Conservation (phyloP, 1,140 invertebrate species). For the Brachionus paranguensis region DNA sequence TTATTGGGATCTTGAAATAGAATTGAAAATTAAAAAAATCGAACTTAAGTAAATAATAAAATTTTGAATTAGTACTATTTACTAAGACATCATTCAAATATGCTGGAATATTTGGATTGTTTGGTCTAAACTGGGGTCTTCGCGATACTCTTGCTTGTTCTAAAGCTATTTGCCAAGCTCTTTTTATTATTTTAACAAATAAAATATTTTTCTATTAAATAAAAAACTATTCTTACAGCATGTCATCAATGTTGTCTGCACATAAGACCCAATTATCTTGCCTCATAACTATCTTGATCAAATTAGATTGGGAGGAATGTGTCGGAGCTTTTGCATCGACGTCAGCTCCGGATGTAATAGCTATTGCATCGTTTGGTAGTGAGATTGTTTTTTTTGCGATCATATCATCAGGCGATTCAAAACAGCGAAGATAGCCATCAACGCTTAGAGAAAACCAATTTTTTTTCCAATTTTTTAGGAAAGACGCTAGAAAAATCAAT, state of each 20-base stretch:
- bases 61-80: not conserved
- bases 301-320: not conserved
- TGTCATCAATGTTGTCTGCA: slow-evolving; percentile 33
- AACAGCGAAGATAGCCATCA: slow-evolving; percentile 17
- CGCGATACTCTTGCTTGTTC: slow-evolving; percentile 24
- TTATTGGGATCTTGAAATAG: slow-evolving; percentile 5
- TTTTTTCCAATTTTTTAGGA: slow-evolving; percentile 34
- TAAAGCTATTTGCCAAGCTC: slow-evolving; percentile 32
- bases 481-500: not conserved
- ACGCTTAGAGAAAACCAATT: slow-evolving; percentile 32
- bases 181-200: not conserved
- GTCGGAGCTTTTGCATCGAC: not conserved
- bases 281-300: slow-evolving; percentile 24
- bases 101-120: not conserved
- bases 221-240: slow-evolving; percentile 15
- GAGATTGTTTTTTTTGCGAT: slow-evolving; percentile 14
- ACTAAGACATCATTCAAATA: slow-evolving; percentile 31
- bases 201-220: not conserved
- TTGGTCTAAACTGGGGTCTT: not conserved
- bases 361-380: slow-evolving; percentile 10
- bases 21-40: not conserved
- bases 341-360: not conserved
- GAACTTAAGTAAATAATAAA: not conserved
- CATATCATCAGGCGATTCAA: not conserved
- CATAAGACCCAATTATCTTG: slow-evolving; percentile 23